Evolutionary conservation across 2,888 invertebrate species (phyloP).

Genomic region (Augochlorella aurata): DNA sequence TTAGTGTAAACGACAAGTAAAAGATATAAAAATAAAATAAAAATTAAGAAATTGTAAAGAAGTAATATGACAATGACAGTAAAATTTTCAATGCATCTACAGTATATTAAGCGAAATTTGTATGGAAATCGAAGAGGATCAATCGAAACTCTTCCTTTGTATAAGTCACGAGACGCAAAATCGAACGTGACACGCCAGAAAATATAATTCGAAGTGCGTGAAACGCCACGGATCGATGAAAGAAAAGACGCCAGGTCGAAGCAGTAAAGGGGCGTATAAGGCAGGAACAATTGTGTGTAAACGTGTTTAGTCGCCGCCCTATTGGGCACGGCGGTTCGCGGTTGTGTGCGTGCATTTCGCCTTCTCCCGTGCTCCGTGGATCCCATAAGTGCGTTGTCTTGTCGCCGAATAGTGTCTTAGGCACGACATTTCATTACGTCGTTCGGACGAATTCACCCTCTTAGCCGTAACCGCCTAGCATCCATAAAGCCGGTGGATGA

Average conservation of each 20-base stretch:
- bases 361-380: constrained; percentile 50
- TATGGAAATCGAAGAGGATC: too few relatives aligned
- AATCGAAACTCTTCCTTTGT: too few relatives aligned
- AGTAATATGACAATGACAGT: too few relatives aligned
- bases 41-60: too few relatives aligned
- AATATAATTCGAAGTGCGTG: neutral
- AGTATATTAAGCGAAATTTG: too few relatives aligned
- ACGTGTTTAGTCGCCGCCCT: constrained; percentile 37
- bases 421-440: constrained; percentile 71
- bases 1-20: too few relatives aligned
- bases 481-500: constrained; percentile 52
- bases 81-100: too few relatives aligned
- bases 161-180: too few relatives aligned
- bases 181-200: neutral
- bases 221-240: neutral
- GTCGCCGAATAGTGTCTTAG: constrained; percentile 70
- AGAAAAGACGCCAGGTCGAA: neutral
- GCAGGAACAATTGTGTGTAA: constrained; percentile 10
- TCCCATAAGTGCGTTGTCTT: constrained; percentile 79
- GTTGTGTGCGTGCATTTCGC: constrained; percentile 23
- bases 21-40: too few relatives aligned
- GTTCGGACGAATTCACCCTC: constrained; percentile 59
- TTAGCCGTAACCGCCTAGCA: constrained; percentile 30
- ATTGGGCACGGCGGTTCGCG: constrained; percentile 8
- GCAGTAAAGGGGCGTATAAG: constrained; percentile 14